A percentile compares a stretch with the other conserved stretches of the same genome.
phyloP scores from a whole-genome alignment of 2,888 invertebrate species.

The Gymnoscelis rufifasciata region DNA sequence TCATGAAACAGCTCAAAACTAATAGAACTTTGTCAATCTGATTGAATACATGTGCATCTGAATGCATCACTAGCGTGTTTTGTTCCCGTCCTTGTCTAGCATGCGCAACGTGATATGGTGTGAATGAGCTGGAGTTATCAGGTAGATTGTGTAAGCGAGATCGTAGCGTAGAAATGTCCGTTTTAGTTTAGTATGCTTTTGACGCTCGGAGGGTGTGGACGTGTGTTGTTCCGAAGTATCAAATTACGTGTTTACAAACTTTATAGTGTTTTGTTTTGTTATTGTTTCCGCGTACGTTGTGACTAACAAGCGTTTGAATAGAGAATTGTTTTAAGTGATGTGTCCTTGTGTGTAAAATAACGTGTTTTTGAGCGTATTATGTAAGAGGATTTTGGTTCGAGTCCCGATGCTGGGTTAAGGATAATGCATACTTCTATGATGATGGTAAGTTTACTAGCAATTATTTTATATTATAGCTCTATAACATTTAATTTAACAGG shows the following conservation, averaged over 20 bases:
- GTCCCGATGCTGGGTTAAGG: conserved; percentile 56
- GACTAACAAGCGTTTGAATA: conserved; percentile 23
- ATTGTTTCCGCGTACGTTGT: conserved; percentile 30
- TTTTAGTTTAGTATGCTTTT: conserved; percentile 51
- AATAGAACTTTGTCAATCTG: conserved; percentile 47
- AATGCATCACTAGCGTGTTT: conserved; percentile 43
- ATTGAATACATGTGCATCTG: conserved; percentile 47
- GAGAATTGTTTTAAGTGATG: conserved; percentile 47
- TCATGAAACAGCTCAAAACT: conserved; percentile 35
- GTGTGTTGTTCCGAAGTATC: conserved; percentile 34
- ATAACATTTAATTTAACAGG: background rate
- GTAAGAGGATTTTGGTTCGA: conserved; percentile 65
- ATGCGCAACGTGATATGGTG: conserved; percentile 26
- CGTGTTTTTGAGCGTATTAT: conserved; percentile 69
- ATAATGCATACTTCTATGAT: conserved; percentile 74
- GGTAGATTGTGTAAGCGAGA: conserved; percentile 39
- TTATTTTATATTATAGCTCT: background rate
- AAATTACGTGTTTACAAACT: conserved; percentile 73
- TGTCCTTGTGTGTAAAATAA: conserved; percentile 73
- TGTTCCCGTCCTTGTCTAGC: conserved; percentile 44
- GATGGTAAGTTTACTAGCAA: conserved; percentile 58
- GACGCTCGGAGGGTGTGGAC: conserved; percentile 35
- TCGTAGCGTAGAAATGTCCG: conserved; percentile 26
- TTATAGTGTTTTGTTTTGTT: conserved; percentile 61
- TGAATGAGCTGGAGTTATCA: conserved; percentile 49